Conservation (phyloP, 2,797 vertebrate genomes). For the Salarias fasciatus region DNA sequence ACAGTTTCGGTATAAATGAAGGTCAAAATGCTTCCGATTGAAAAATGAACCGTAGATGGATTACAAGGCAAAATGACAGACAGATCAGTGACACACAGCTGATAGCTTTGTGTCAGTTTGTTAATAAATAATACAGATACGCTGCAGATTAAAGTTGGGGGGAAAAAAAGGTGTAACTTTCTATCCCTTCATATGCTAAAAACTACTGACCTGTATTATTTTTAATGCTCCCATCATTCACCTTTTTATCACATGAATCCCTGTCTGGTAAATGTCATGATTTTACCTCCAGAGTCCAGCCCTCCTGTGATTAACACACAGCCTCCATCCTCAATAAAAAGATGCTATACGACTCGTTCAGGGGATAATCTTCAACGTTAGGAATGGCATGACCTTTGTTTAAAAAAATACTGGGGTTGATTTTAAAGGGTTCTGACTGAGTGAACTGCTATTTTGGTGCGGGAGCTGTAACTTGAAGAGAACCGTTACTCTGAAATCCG, state of each 20-base stretch:
- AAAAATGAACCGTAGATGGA: too few species aligned
- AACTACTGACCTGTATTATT: background rate
- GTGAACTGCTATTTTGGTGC: background rate
- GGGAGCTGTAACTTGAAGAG: background rate
- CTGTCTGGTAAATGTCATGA: background rate
- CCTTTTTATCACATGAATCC: background rate
- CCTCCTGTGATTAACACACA: background rate
- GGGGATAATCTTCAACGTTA: background rate
- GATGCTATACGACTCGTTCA: background rate
- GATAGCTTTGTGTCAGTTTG: too few species aligned
- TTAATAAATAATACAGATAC: too few species aligned
- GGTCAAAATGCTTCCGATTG: too few species aligned
- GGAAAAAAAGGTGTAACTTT: too few species aligned
- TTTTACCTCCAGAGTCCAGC: background rate
- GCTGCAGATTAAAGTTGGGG: too few species aligned
- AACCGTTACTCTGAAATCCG: slow-evolving; percentile 1
- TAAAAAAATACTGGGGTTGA: background rate
- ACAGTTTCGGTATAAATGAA: too few species aligned
- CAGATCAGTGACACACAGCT: too few species aligned
- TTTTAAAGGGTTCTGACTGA: background rate
- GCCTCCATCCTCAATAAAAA: background rate
- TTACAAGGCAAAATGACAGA: too few species aligned
- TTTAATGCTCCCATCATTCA: background rate
- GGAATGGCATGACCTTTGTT: slow-evolving; percentile 2
- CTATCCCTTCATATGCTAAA: too few species aligned